A percentile compares a stretch with the other conserved stretches of the same genome.
Evolutionary conservation across 1,140 invertebrate genomes (phyloP).

Genomic region (Brachionus rubens): DNA sequence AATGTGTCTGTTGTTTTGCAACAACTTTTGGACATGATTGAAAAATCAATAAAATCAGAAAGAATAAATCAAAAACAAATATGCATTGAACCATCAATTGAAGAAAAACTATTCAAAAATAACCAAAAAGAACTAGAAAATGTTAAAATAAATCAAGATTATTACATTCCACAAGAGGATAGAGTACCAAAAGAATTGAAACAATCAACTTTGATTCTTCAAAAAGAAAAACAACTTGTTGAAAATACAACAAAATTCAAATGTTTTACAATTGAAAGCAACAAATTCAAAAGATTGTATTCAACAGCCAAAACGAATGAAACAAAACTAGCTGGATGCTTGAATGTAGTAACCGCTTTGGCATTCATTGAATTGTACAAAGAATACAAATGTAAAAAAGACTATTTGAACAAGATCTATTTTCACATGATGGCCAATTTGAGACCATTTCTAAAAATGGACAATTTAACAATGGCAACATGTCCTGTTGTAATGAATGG

Average conservation of each 20-base stretch:
- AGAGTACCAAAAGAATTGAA: neutral
- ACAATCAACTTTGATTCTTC: too few species aligned
- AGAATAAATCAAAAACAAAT: neutral
- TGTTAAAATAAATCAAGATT: neutral
- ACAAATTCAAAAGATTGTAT: neutral
- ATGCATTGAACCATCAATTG: neutral
- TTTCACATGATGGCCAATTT: constrained; percentile 26
- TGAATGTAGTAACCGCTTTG: constrained; percentile 8
- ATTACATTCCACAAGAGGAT: constrained; percentile 10
- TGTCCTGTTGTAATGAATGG: constrained; percentile 7
- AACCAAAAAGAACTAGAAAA: neutral
- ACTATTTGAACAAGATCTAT: neutral
- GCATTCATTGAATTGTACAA: neutral
- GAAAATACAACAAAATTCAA: neutral
- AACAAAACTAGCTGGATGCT: neutral
- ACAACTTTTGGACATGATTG: constrained; percentile 1
- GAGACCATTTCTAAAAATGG: constrained; percentile 15
- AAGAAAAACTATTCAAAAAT: constrained; percentile 18
- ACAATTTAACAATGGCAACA: constrained; percentile 12
- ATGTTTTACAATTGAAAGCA: neutral
- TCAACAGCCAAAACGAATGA: neutral
- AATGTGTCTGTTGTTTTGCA: constrained; percentile 16
- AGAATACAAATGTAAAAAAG: constrained; percentile 13
- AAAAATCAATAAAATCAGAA: neutral
- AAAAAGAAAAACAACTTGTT: neutral